Conservation (phyloP, 2,113 vertebrate species). For the Pontoporia blainvillei region DNA sequence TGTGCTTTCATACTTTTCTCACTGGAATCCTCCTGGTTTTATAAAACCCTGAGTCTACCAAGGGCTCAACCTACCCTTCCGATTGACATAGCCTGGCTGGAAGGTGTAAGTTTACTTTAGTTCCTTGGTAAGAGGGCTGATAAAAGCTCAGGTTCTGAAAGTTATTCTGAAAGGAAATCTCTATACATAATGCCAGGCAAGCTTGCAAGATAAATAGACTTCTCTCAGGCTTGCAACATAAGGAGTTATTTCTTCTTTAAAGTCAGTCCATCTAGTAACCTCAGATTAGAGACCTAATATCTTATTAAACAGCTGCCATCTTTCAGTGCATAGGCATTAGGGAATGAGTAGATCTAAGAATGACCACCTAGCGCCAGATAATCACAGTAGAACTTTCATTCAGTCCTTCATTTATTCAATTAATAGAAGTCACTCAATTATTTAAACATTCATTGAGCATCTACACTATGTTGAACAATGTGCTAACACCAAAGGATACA, state of each 20-base stretch:
- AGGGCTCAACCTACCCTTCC: background rate
- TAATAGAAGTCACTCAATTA: background rate
- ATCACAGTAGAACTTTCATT: background rate
- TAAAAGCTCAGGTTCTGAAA: background rate
- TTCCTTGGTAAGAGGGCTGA: background rate
- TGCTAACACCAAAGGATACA: background rate
- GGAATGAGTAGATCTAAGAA: background rate
- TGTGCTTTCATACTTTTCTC: background rate
- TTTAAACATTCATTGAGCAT: background rate
- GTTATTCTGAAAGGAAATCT: background rate
- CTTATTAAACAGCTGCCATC: background rate
- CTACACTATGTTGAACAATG: background rate
- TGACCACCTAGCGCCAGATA: background rate
- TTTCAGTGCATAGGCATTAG: background rate
- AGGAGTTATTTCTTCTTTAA: background rate
- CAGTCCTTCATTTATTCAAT: background rate
- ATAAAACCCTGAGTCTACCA: background rate
- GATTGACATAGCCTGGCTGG: background rate
- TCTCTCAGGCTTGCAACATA: background rate
- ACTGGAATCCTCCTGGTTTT: background rate
- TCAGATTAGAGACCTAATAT: background rate
- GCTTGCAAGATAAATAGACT: background rate
- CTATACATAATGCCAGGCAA: background rate
- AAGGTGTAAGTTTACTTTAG: background rate
- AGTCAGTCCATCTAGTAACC: background rate